Conservation (phyloP, 2,113 vertebrate genomes). For the Aphyosemion australe region DNA sequence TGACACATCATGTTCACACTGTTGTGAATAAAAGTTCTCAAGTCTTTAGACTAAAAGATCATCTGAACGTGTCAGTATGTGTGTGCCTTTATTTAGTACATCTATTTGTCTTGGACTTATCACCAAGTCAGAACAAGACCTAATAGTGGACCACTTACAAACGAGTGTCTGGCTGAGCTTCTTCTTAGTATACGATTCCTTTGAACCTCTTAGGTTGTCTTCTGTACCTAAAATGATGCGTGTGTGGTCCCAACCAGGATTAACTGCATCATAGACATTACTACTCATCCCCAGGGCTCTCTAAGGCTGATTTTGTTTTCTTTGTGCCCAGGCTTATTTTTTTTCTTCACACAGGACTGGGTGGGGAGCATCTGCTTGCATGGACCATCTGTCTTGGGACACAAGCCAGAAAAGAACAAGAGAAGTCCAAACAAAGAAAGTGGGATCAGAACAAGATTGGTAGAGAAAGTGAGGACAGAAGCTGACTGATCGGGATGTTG, state of each 20-base stretch:
- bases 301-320: constrained; percentile 65
- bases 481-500: background rate
- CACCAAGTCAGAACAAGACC: too few relatives aligned
- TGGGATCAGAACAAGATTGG: background rate
- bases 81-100: too few relatives aligned
- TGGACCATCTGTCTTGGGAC: constrained; percentile 70
- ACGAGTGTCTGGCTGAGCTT: too few relatives aligned
- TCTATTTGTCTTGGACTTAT: too few relatives aligned
- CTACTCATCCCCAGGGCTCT: constrained; percentile 22
- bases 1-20: too few relatives aligned
- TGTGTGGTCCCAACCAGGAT: constrained; percentile 37
- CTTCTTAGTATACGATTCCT: background rate
- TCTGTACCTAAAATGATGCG: background rate
- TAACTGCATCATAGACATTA: constrained; percentile 35
- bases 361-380: constrained; percentile 68
- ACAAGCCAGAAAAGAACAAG: constrained; percentile 61
- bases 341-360: constrained; percentile 44
- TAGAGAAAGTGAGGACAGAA: constrained; percentile 5
- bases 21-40: too few relatives aligned
- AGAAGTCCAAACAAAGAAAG: constrained; percentile 4
- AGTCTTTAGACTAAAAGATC: too few relatives aligned
- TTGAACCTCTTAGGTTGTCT: background rate
- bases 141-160: too few relatives aligned
- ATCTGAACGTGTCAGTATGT: too few relatives aligned
- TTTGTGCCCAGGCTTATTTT: constrained; percentile 57